These are phyloP conservation scores for Semaprochilodus insignis DNA, from an alignment of 2,797 vertebrate species.

Conservation along the genomic window DNA sequence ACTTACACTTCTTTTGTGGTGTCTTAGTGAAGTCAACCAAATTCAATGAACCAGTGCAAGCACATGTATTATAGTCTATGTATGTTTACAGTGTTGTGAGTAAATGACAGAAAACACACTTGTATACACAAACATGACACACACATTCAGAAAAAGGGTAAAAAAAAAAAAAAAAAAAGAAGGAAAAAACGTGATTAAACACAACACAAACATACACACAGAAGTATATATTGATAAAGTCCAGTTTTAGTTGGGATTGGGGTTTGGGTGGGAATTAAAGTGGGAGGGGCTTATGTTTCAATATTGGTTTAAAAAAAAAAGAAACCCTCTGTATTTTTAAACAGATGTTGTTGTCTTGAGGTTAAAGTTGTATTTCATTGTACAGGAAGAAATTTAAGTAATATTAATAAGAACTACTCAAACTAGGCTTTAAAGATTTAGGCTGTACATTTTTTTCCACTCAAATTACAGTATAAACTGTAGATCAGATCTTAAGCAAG, in stretches of 20 bases:
- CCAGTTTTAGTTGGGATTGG: constrained; percentile 80
- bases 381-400: constrained; percentile 82
- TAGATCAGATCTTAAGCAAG: constrained; percentile 64
- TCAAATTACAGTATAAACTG: constrained; percentile 81
- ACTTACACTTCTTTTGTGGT: constrained; percentile 83
- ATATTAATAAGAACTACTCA: constrained; percentile 77
- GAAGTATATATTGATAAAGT: constrained; percentile 79
- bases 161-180: constrained; percentile 41
- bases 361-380: constrained; percentile 81
- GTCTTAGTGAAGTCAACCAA: constrained; percentile 89
- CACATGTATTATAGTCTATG: constrained; percentile 99
- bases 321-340: constrained; percentile 90
- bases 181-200: constrained; percentile 31
- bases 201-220: constrained; percentile 63
- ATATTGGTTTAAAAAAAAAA: constrained; percentile 70
- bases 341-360: constrained; percentile 78
- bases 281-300: constrained; percentile 62
- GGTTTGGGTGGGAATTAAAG: constrained; percentile 55
- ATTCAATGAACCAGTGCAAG: constrained; percentile 88
- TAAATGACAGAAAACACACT: constrained; percentile 92
- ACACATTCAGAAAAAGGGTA: constrained; percentile 50
- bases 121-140: constrained; percentile 68
- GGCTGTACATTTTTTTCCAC: constrained; percentile 92
- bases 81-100: constrained; percentile 99
- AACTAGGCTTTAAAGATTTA: constrained; percentile 91